phyloP scores from a whole-genome alignment of 2,113 vertebrate species.

The Syngnathus scovelli region DNA sequence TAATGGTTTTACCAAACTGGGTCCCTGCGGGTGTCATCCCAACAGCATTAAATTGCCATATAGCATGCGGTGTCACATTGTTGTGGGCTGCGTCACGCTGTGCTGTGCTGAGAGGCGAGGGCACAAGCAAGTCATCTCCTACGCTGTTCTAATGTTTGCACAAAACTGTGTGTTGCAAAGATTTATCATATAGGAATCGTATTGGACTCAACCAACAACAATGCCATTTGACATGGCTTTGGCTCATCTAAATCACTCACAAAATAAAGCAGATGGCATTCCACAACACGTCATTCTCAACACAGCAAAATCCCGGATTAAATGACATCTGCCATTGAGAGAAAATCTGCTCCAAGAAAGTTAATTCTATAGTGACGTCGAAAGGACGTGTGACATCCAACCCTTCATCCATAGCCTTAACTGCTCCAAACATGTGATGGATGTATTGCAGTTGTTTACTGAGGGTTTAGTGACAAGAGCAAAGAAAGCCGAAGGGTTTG shows the following conservation, averaged over 20 bases:
- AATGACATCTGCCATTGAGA: not conserved
- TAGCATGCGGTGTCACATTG: constrained; percentile 37
- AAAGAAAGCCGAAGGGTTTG: too few species aligned
- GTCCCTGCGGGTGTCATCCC: constrained; percentile 37
- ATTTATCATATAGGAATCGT: not conserved
- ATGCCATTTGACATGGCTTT: constrained; percentile 20
- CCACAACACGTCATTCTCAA: not conserved
- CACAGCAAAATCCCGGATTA: constrained; percentile 6
- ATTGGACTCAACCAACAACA: not conserved
- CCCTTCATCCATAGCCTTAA: not conserved
- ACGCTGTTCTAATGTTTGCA: not conserved
- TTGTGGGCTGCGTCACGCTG: constrained; percentile 41
- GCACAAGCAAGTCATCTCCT: constrained; percentile 7
- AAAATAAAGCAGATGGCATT: constrained; percentile 5
- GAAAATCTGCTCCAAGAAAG: constrained; percentile 8
- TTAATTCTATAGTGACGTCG: constrained; percentile 1
- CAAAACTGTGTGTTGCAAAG: not conserved
- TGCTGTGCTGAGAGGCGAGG: constrained; percentile 47
- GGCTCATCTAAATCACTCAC: constrained; percentile 10
- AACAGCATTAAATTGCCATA: constrained; percentile 46
- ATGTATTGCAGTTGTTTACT: not conserved
- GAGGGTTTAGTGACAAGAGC: not conserved
- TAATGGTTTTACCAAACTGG: constrained; percentile 18
- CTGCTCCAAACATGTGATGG: not conserved
- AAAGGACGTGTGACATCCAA: not conserved